Evolutionary conservation across 2,113 vertebrate genomes (phyloP), one percentile per base, ranked within the genome.

Genomic region (Gnathonemus echidnorhynchus): DNA sequence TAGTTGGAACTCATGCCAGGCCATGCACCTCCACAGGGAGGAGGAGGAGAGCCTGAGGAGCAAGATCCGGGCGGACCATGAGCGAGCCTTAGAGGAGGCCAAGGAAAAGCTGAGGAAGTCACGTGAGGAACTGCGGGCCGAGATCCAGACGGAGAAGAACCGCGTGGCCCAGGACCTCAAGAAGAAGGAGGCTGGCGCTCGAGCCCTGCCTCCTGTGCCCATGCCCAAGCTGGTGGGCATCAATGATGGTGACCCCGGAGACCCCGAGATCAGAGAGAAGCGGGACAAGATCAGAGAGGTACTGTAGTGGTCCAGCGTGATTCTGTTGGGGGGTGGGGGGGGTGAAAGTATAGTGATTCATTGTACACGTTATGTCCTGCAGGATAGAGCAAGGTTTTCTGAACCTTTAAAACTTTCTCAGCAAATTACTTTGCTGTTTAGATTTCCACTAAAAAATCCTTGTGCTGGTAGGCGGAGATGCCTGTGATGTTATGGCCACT

Each of bases 281-380:
- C 97, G 98, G 19, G 97, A 98, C 92, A 99, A 99, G 95, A 98
- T 99, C 92, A 96, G 98, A 97, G 98, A 99, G 98, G 98, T 99
- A 96, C 90, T 93, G 17, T n/a, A 50, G 39, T 17, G n/a, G 0
- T 46, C 53, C 5, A 39, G 11, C 8, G 17, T 50, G 56, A 66
- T 42, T 31, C 0, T 11, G 15, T 3, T 31, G 62, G 62, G 62
- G 62, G 10, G 3, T 5, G 42, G 10, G 62, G n/a, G 0, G 5
- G 11, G 13, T 10, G 35, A 21, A 35, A 11, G 62, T 45, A 15
- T 3, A 66, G 13, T 39, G 35, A 50, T 56, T 56, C 49, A 49
- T 52, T 87, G 24, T 42, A 31, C 53, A 27, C 35, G 27, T 5
- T 9, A 49, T 50, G 8, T 53, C 7, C 48, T 87, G 42, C n/a